phyloP scores from a whole-genome alignment of 1,140 invertebrate species.

The Scaptomyza graminum region DNA sequence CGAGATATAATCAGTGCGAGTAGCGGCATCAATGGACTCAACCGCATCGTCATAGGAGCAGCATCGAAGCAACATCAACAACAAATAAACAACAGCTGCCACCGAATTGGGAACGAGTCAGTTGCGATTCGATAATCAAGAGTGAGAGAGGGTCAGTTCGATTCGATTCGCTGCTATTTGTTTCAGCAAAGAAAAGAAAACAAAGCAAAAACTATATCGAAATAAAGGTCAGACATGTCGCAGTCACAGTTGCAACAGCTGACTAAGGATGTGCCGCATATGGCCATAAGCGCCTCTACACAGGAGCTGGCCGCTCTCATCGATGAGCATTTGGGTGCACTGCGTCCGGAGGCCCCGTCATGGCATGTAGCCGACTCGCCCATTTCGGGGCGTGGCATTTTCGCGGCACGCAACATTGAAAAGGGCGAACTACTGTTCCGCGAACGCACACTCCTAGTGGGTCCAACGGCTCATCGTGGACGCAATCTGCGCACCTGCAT shows the following conservation, averaged over 20 bases:
- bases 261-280: conserved; percentile 37
- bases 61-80: background rate
- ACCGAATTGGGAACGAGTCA: conserved; percentile 29
- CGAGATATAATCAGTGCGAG: background rate
- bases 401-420: conserved; percentile 87
- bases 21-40: background rate
- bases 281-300: conserved; percentile 63
- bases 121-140: conserved; percentile 53
- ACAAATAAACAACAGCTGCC: background rate
- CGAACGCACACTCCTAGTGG: conserved; percentile 87
- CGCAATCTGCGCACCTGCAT: conserved; percentile 68
- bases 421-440: conserved; percentile 88
- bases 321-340: conserved; percentile 66
- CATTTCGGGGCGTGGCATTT: conserved; percentile 87
- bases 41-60: background rate
- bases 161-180: background rate
- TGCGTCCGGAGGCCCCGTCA: conserved; percentile 48
- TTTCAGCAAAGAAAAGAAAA: background rate
- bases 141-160: conserved; percentile 17
- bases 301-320: conserved; percentile 67
- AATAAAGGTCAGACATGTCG: conserved; percentile 30
- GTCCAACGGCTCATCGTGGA: conserved; percentile 84
- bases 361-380: conserved; percentile 85
- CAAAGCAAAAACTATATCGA: background rate
- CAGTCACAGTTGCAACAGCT: background rate